Conservation (phyloP, 2,888 invertebrate species). For the Leptinotarsa tumamoca region DNA sequence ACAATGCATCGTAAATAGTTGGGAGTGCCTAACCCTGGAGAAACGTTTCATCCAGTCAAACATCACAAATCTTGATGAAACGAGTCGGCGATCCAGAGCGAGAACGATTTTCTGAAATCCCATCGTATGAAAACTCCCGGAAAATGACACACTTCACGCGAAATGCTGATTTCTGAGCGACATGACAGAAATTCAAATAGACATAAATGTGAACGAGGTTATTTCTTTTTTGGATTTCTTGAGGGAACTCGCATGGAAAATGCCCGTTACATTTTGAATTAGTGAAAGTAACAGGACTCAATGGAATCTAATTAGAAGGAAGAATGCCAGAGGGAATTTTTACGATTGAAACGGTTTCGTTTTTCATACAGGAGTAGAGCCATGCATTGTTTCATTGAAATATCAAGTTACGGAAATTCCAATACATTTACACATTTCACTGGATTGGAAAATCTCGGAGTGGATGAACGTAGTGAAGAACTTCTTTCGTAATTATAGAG, state of each 20-base stretch:
- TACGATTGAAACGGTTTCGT: neutral
- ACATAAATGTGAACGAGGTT: conserved; percentile 22
- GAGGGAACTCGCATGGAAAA: conserved; percentile 9
- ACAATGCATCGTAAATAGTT: neutral
- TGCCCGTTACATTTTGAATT: neutral
- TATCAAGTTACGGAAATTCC: neutral
- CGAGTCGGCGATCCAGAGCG: neutral
- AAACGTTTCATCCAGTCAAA: conserved; percentile 1
- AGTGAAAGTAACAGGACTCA: neutral
- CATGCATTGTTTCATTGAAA: conserved; percentile 2
- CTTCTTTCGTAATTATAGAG: too few species aligned
- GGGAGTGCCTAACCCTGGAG: neutral
- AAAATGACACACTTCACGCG: conserved; percentile 19
- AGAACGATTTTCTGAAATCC: neutral
- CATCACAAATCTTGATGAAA: conserved; percentile 14
- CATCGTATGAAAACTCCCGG: conserved; percentile 15
- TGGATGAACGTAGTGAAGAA: too few species aligned
- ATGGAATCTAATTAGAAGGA: conserved; percentile 12
- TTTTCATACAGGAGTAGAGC: conserved; percentile 3
- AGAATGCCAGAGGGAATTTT: conserved; percentile 14
- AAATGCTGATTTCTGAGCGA: conserved; percentile 25
- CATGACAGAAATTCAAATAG: conserved; percentile 22
- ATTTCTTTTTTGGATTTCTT: conserved; percentile 10
- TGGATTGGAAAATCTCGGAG: neutral
- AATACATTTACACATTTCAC: neutral